Base-by-base conservation (phyloP, 2,888 invertebrate genomes). In the Tryphoninae sp. region DNA sequence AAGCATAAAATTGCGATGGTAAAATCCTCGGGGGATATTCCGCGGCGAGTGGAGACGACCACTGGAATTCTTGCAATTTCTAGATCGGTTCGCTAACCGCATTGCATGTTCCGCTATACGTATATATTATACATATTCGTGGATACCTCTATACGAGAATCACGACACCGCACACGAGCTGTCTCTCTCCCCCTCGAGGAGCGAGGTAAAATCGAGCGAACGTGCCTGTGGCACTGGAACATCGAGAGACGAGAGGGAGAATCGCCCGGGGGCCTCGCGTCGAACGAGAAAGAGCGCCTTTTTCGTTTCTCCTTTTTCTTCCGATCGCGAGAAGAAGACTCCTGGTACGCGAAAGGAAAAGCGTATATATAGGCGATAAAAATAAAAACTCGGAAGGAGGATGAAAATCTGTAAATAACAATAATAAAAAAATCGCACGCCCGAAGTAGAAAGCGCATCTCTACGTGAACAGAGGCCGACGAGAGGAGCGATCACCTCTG, bases 41-140 rank as follows among this genome's bases (percentile, higher is more conserved):
- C 49, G 64, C 45, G 64, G 40, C 59, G 81, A 55, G 40, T 33
- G 67, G 68, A 72, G 22, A 79, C 69, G 64, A 82, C 82, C 84
- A 67, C 68, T 19, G 83, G 82, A 83, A 85, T 84, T 78, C 71
- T 76, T 75, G 80, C 67, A 78, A 85, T 85, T 84, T 75, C 26
- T 51, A 59, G 74, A 82, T 80, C 59, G 55, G 13, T 55, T 65
- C 42, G 53, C 74, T 65, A 65, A 74, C 74, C 74, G 53, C 65
- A 74, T 51, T 8, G 51, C 61, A 19, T 26, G 1, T 23, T 11
- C 22, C 8, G 8, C 8, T 45, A 45, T 42, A 22, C 9, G 22
- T 23, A 51, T 13, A 42, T 45, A 45, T 58, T 58, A 19, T 16
- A 55, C 4, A 19, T 16, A 49, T 45, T 11, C 49, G 45, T 16